phyloP scores from a whole-genome alignment of 2,113 vertebrate genomes.

The Cathartes aura region DNA sequence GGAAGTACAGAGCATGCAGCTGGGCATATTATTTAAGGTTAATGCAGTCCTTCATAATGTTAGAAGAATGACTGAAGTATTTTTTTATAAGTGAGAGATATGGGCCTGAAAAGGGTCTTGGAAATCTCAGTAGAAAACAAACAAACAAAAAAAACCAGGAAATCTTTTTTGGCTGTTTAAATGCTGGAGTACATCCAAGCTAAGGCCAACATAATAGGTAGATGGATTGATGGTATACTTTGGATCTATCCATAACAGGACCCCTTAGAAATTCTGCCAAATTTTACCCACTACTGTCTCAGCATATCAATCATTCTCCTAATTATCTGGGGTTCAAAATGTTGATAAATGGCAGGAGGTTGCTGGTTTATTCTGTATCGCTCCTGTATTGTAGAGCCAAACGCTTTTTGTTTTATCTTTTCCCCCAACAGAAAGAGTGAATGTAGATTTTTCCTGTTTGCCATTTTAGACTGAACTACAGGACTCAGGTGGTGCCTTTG shows the following conservation, averaged over 20 bases:
- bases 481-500: background rate
- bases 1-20: background rate
- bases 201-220: background rate
- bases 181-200: background rate
- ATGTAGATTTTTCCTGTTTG: background rate
- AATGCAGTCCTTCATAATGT: background rate
- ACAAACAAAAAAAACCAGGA: background rate
- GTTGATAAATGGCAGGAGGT: background rate
- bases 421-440: background rate
- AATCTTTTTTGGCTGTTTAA: background rate
- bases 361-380: background rate
- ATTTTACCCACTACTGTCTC: background rate
- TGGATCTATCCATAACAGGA: background rate
- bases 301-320: background rate
- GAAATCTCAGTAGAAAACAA: background rate
- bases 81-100: background rate
- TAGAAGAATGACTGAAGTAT: background rate
- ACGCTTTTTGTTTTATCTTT: background rate
- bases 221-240: background rate
- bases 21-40: background rate
- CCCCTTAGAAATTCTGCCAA: background rate
- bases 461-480: background rate
- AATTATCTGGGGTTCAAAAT: background rate
- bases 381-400: background rate
- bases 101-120: background rate